Conservation (phyloP, 2,797 vertebrate species). For the Heliangelus exortis region DNA sequence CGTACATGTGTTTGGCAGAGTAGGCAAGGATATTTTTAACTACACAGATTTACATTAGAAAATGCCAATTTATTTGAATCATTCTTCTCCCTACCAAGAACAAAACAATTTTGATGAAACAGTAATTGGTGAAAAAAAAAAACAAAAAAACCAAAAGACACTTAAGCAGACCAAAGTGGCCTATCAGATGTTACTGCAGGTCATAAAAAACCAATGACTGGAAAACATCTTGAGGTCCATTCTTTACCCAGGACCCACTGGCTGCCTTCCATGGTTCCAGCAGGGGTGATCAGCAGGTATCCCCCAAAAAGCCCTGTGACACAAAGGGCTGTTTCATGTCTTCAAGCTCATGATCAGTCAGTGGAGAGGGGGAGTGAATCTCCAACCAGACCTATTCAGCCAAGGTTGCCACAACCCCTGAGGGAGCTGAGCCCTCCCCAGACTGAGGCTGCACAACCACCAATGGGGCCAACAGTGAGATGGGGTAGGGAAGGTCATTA, state of each 20-base stretch:
- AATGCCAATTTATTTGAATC: background rate
- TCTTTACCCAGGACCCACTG: rapidly evolving
- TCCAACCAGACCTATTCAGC: rapidly evolving
- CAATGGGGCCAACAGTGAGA: rapidly evolving
- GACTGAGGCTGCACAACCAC: rapidly evolving
- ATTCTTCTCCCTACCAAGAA: background rate
- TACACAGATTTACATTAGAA: background rate
- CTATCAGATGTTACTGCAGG: background rate
- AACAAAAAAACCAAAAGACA: background rate
- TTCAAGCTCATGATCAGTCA: background rate
- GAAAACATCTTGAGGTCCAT: background rate
- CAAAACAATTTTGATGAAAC: background rate
- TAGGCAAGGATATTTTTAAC: background rate
- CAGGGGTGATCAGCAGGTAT: rapidly evolving
- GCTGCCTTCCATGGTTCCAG: background rate
- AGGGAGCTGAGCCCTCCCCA: background rate
- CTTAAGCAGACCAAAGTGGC: background rate
- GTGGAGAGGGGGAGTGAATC: background rate
- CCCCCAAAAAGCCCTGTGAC: rapidly evolving
- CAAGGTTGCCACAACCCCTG: rapidly evolving
- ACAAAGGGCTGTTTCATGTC: rapidly evolving
- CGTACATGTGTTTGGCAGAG: background rate
- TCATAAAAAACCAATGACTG: background rate
- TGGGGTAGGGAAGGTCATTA: rapidly evolving
- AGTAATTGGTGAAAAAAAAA: background rate